Conservation (phyloP, 2,113 vertebrate genomes). For the Entelurus aequoreus region DNA sequence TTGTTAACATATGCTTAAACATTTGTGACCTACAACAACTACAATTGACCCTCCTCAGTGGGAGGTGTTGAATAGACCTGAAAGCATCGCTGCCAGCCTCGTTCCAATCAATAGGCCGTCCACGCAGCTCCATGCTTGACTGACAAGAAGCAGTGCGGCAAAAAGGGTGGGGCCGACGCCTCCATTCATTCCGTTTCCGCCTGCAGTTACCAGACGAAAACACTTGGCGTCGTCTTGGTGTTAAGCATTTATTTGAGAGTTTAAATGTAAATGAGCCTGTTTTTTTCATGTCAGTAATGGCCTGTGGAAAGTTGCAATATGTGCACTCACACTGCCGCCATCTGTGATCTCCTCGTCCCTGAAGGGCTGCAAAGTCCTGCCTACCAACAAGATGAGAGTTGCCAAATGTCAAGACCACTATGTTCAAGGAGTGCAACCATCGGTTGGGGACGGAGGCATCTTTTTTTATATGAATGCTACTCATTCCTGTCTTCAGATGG, state of each 20-base stretch:
- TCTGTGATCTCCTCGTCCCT: conserved; percentile 15
- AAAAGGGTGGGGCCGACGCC: conserved; percentile 38
- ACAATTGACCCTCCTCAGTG: conserved; percentile 15
- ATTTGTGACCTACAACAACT: neutral
- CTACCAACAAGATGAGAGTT: neutral
- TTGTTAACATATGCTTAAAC: no score
- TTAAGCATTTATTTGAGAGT: conserved; percentile 1
- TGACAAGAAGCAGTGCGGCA: conserved; percentile 53
- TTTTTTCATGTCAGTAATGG: conserved; percentile 5
- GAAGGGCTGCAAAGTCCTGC: neutral
- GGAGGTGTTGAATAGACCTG: conserved; percentile 47
- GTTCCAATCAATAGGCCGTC: conserved; percentile 46
- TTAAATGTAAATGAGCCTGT: conserved; percentile 16
- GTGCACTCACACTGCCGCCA: neutral
- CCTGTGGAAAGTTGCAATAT: conserved; percentile 12
- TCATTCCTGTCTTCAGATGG: no score
- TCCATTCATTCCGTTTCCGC: conserved; percentile 21
- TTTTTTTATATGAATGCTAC: no score
- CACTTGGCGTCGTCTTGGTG: neutral
- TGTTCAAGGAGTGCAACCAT: neutral
- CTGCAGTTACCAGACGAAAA: conserved; percentile 15
- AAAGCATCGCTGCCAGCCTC: conserved; percentile 39
- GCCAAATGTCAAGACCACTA: neutral
- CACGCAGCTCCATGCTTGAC: conserved; percentile 25
- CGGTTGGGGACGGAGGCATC: neutral